phyloP scores from a whole-genome alignment of 1,140 invertebrate genomes.

The Agraylea sexmaculata region DNA sequence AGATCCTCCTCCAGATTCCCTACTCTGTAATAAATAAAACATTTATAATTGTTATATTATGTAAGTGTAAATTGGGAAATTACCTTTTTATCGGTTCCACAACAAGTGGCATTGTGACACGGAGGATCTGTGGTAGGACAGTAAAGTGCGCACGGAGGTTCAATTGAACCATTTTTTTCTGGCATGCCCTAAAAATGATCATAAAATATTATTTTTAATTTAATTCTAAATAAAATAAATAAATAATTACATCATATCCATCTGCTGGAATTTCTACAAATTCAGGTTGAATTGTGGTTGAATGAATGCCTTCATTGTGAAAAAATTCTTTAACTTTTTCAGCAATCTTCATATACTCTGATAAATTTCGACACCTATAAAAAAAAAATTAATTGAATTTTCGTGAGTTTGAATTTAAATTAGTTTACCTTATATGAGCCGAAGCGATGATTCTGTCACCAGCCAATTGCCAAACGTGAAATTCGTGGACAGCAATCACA shows the following conservation, averaged over 20 bases:
- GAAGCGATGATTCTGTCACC: conserved; percentile 88
- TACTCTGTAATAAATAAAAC: conserved; percentile 40
- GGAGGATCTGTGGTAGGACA: conserved; percentile 74
- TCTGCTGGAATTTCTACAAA: conserved; percentile 61
- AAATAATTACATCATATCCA: conserved; percentile 23
- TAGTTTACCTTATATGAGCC: conserved; percentile 68
- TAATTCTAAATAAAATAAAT: conserved; percentile 2
- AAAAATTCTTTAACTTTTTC: conserved; percentile 93
- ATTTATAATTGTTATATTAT: too few species aligned
- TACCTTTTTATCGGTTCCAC: conserved; percentile 42
- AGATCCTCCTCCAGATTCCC: conserved; percentile 59
- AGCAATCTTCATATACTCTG: conserved; percentile 84
- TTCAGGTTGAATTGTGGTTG: conserved; percentile 89
- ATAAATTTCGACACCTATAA: conserved; percentile 68
- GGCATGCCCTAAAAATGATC: conserved; percentile 14
- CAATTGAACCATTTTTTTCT: conserved; percentile 23
- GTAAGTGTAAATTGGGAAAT: too few species aligned
- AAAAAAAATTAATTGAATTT: conserved; percentile 1
- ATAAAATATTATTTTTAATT: not conserved
- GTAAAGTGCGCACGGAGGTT: conserved; percentile 62
- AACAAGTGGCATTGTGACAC: conserved; percentile 76
- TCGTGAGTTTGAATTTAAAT: not conserved
- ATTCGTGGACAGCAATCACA: conserved; percentile 85
- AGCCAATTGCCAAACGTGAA: conserved; percentile 89
- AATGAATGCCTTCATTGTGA: conserved; percentile 80